phyloP scores from a whole-genome alignment of 1,140 invertebrate genomes.

The Samia ricini region DNA sequence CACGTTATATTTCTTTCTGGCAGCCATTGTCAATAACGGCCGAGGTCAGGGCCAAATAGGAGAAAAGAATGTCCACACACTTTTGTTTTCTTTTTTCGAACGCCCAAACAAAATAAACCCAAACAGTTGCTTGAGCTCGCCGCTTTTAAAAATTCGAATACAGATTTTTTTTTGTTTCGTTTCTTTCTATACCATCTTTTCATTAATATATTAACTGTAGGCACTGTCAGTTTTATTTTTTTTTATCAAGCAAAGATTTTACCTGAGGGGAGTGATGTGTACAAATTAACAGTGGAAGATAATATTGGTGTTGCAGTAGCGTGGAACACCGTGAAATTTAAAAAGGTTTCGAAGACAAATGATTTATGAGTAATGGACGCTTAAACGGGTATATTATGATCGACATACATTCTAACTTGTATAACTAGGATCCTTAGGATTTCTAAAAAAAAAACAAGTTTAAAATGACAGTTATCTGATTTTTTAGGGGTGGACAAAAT shows the following conservation, averaged over 20 bases:
- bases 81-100: slow-evolving; percentile 65
- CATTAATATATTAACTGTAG: slow-evolving; percentile 72
- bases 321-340: slow-evolving; percentile 41
- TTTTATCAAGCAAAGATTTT: slow-evolving; percentile 28
- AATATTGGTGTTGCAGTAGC: slow-evolving; percentile 29
- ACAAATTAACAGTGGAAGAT: slow-evolving; percentile 42
- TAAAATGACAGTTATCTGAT: too few species aligned
- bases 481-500: too few species aligned
- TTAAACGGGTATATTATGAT: background rate
- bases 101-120: slow-evolving; percentile 66
- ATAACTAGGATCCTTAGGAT: too few species aligned
- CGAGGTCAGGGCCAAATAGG: slow-evolving; percentile 72
- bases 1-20: slow-evolving; percentile 72
- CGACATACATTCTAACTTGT: background rate
- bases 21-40: slow-evolving; percentile 72
- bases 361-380: background rate
- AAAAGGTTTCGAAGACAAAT: slow-evolving; percentile 17
- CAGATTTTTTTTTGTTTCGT: slow-evolving; percentile 44
- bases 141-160: slow-evolving; percentile 66
- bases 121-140: slow-evolving; percentile 55
- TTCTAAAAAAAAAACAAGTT: too few species aligned
- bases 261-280: slow-evolving; percentile 40
- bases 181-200: slow-evolving; percentile 65
- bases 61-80: slow-evolving; percentile 58
- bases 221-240: slow-evolving; percentile 64